phyloP scores from a whole-genome alignment of 1,140 invertebrate species.

The Odontomachus brunneus region DNA sequence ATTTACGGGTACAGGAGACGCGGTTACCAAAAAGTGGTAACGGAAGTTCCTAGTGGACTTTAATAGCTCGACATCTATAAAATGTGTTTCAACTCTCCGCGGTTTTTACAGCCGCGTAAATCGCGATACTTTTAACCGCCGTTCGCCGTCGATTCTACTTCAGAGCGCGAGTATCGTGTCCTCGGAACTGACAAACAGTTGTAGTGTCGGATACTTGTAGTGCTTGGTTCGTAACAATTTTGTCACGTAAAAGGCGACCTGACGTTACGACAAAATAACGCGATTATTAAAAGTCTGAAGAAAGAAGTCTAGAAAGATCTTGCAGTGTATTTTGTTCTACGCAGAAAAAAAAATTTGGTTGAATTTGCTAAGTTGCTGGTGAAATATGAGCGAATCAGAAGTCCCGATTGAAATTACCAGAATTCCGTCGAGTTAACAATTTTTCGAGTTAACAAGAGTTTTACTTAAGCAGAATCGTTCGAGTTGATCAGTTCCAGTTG shows the following conservation, averaged over 20 bases:
- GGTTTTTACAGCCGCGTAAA: conserved; percentile 9
- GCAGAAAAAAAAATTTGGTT: too few relatives aligned
- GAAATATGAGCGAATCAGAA: too few relatives aligned
- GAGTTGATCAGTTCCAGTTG: too few relatives aligned
- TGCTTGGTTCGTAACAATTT: not conserved
- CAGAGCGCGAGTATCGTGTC: not conserved
- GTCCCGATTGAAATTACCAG: too few relatives aligned
- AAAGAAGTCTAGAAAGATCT: too few relatives aligned
- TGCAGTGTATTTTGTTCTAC: too few relatives aligned
- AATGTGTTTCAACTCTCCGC: not conserved
- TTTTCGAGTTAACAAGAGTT: too few relatives aligned
- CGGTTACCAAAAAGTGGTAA: not conserved
- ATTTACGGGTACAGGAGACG: not conserved
- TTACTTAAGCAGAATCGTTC: too few relatives aligned
- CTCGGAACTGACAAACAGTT: not conserved
- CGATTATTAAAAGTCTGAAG: conserved; percentile 1
- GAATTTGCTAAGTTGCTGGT: too few relatives aligned
- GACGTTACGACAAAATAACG: not conserved
- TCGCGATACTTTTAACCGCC: not conserved
- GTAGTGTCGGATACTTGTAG: not conserved
- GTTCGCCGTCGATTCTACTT: not conserved
- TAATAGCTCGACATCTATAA: conserved; percentile 27
- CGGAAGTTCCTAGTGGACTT: conserved; percentile 17
- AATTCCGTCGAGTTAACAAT: too few relatives aligned
- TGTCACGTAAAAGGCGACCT: not conserved